phyloP scores from a whole-genome alignment of 2,888 invertebrate species.

The Luperina nickerlii region DNA sequence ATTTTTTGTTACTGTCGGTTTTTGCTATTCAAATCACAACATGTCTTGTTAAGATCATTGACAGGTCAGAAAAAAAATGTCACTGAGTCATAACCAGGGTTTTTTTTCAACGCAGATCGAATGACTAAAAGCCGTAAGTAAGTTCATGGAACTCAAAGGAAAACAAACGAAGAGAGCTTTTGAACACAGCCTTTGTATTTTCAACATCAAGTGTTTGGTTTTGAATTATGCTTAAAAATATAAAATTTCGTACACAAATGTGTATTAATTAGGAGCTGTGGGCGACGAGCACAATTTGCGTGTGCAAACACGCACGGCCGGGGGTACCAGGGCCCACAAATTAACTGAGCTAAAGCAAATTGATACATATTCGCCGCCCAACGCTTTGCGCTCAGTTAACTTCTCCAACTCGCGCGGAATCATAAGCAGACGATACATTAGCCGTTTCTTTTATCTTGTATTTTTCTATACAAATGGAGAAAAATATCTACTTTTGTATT shows the following conservation, averaged over 20 bases:
- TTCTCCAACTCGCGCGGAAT: conserved; percentile 59
- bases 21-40: conserved; percentile 34
- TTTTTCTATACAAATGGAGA: conserved; percentile 21
- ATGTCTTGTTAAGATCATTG: conserved; percentile 31
- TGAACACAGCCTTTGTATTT: conserved; percentile 49
- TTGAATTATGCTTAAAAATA: conserved; percentile 50
- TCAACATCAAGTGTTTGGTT: conserved; percentile 52
- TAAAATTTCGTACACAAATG: conserved; percentile 30
- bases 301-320: conserved; percentile 40
- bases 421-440: conserved; percentile 61
- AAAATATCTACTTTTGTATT: conserved; percentile 1
- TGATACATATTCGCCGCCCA: conserved; percentile 50
- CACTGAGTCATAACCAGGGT: conserved; percentile 13
- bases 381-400: conserved; percentile 62
- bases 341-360: conserved; percentile 53
- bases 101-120: conserved; percentile 34
- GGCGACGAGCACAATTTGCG: conserved; percentile 54
- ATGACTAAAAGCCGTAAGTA: conserved; percentile 52
- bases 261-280: conserved; percentile 29
- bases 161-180: conserved; percentile 38
- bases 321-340: conserved; percentile 45
- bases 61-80: neutral
- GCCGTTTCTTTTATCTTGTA: conserved; percentile 44
- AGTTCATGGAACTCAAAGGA: conserved; percentile 38
- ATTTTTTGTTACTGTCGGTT: conserved; percentile 22